These are phyloP conservation scores for Opisthograptis luteolata DNA, from an alignment of 2,888 invertebrate species.

Conservation along the genomic window DNA sequence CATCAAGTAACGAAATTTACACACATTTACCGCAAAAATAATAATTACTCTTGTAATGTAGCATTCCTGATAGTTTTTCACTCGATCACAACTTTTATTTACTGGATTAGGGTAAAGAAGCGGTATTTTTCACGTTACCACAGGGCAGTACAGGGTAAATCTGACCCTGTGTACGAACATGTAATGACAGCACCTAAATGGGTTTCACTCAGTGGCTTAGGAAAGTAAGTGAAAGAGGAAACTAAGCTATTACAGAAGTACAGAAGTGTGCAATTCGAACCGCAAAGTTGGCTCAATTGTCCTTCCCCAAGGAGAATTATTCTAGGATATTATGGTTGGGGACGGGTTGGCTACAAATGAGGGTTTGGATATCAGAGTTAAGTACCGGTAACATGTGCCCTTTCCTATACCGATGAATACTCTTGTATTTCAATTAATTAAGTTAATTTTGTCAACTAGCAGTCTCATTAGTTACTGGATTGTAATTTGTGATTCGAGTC, in stretches of 20 bases:
- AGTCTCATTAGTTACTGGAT: too few relatives aligned
- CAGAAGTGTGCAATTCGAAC: constrained; percentile 36
- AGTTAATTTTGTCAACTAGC: background rate
- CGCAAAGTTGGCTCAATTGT: constrained; percentile 45
- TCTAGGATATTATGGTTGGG: constrained; percentile 15
- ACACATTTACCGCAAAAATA: too few relatives aligned
- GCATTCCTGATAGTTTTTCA: too few relatives aligned
- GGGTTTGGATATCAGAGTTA: constrained; percentile 57
- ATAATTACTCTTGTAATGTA: too few relatives aligned
- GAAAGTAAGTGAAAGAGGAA: constrained; percentile 16
- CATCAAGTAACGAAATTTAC: too few relatives aligned
- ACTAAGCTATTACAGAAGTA: constrained; percentile 26
- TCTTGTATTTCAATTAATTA: constrained; percentile 25
- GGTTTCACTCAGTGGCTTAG: constrained; percentile 3
- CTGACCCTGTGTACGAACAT: too few relatives aligned
- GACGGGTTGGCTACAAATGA: constrained; percentile 12
- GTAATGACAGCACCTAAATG: constrained; percentile 7
- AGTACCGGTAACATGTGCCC: constrained; percentile 48
- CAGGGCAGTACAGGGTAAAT: too few relatives aligned
- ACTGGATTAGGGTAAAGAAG: too few relatives aligned
- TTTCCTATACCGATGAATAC: constrained; percentile 31
- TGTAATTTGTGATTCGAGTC: too few relatives aligned
- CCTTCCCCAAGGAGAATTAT: constrained; percentile 46
- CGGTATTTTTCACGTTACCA: too few relatives aligned
- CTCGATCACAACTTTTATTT: too few relatives aligned